phyloP scores from a whole-genome alignment of 2,797 vertebrate species.

The Eptatretus atami region DNA sequence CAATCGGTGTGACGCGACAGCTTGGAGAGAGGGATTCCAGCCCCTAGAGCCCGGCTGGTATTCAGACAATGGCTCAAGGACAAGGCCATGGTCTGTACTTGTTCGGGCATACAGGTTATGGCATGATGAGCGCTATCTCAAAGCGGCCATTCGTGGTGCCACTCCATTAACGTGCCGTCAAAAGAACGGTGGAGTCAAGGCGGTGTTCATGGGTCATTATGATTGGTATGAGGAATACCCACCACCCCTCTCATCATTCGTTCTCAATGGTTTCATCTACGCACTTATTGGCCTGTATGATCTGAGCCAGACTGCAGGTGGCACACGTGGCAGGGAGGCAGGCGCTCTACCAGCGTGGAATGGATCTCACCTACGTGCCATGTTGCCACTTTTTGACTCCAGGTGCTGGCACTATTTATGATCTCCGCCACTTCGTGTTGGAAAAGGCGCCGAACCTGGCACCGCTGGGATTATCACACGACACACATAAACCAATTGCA shows the following conservation, averaged over 20 bases:
- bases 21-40: conserved; percentile 60
- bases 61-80: conserved; percentile 90
- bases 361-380: conserved; percentile 73
- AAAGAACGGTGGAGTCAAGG: conserved; percentile 39
- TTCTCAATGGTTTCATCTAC: conserved; percentile 93
- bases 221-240: conserved; percentile 98
- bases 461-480: conserved; percentile 96
- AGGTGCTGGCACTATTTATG: conserved; percentile 80
- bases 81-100: conserved; percentile 88
- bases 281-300: conserved; percentile 67
- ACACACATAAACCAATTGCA: conserved; percentile 98
- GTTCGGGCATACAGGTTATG: conserved; percentile 73
- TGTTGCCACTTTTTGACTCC: conserved; percentile 89
- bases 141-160: conserved; percentile 39
- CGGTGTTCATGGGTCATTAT: conserved; percentile 60
- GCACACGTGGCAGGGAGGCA: conserved; percentile 39
- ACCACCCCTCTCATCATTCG: conserved; percentile 76
- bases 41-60: conserved; percentile 87
- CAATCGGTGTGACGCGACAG: conserved; percentile 88
- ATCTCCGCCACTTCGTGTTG: conserved; percentile 75
- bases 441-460: conserved; percentile 74
- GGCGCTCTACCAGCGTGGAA: conserved; percentile 41
- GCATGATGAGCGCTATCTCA: conserved; percentile 42
- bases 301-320: conserved; percentile 54
- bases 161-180: conserved; percentile 50